A percentile compares a stretch with the other conserved stretches of the same genome.
phyloP scores from a whole-genome alignment of 2,888 invertebrate genomes.

The Dione juno region DNA sequence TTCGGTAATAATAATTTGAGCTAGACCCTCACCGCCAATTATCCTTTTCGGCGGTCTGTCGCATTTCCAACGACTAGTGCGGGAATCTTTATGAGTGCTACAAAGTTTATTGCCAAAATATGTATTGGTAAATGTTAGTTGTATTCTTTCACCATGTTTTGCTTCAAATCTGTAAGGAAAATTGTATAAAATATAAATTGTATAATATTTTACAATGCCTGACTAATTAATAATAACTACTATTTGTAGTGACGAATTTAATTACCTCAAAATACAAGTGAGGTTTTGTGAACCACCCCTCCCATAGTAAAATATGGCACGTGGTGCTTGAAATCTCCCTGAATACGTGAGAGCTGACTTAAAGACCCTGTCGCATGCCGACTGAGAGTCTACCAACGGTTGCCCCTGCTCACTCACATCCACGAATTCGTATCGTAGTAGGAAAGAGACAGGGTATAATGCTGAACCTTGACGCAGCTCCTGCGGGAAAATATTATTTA shows the following conservation, averaged over 20 bases:
- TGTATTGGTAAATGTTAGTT: conserved; percentile 87
- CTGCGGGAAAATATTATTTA: conserved; percentile 55
- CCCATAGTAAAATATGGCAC: conserved; percentile 92
- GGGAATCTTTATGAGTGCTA: conserved; percentile 86
- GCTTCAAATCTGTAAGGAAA: conserved; percentile 85
- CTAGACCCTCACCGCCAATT: conserved; percentile 80
- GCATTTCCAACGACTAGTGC: conserved; percentile 88
- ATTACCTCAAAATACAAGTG: conserved; percentile 87
- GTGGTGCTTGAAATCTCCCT: conserved; percentile 88
- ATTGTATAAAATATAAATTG: too few species aligned
- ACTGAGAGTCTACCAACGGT: conserved; percentile 82
- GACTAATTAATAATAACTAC: not conserved
- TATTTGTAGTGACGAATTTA: not conserved
- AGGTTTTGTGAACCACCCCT: conserved; percentile 90
- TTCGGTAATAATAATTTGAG: conserved; percentile 86
- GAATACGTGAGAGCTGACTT: conserved; percentile 81
- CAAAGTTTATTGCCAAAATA: conserved; percentile 88
- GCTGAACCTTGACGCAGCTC: conserved; percentile 90
- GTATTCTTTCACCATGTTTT: conserved; percentile 86
- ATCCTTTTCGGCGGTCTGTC: conserved; percentile 79
- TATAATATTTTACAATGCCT: not conserved
- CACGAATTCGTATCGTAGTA: conserved; percentile 92
- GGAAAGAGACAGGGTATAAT: conserved; percentile 89
- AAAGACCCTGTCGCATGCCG: conserved; percentile 86
- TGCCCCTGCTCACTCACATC: conserved; percentile 88